Base-by-base conservation (phyloP, 2,797 vertebrate species). In the Picus viridis region DNA sequence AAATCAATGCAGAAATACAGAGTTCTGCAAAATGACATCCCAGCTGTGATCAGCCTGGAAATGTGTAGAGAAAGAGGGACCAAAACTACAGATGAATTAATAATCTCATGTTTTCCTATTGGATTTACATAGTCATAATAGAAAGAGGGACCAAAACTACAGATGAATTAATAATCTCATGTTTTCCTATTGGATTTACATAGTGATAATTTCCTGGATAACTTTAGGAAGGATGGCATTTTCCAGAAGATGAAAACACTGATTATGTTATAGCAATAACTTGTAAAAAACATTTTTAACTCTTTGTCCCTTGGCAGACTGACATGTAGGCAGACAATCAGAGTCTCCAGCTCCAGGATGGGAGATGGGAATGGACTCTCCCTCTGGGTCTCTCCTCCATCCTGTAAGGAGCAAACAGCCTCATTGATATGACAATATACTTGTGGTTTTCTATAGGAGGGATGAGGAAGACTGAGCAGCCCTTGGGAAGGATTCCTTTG, bases 361-460 rank as follows among this genome's bases (percentile, higher is more conserved):
- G 53, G 32, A 72, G 22, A 56, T 24, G 18, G 41, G 32, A 71
- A 56, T 11, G 43, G 64, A 27, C 10, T 3, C 20, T 71, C 1
- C 10, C 12, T 36, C 34, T 71, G 49, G 29, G 51, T 51, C 23
- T 51, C 49, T 24, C 49, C 30, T 3, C 12, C 7, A 7, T 27
- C 14, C 27, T 22, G 8, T 11, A 32, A 56, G 26, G 16, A 85
- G 20, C 9, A 72, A 39, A 84, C 30, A 67, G 18, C 22, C 2
- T 1, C 41, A 32, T 6, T 0, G 0, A 23, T 58, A 56, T 26
- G 3, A 20, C 18, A 62, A 9, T 16, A 14, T 15, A 18, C 30
- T 30, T 54, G 14, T 72, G 39, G 7, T 17, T 86, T 24, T n/a
- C 59, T 41, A 19, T 36, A 22, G 2, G 3, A 18, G 65, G 49